Percentiles rank a stretch among this genome's conserved stretches.
Evolutionary conservation across 2,888 invertebrate species (phyloP).

Genomic region (Pollenia griseotomentosa): DNA sequence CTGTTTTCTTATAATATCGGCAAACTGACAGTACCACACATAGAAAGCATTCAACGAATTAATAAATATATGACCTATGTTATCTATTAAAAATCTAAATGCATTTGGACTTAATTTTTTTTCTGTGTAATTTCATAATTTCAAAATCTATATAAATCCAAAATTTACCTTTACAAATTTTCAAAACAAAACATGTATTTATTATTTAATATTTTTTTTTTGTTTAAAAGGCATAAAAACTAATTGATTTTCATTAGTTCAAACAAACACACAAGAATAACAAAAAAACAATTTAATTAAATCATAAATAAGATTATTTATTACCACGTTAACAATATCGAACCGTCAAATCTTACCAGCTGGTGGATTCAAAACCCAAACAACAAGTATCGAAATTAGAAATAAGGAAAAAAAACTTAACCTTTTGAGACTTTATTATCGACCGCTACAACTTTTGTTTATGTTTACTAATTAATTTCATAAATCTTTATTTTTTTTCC

Average conservation of each 20-base stretch:
- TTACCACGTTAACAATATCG: conserved; percentile 28
- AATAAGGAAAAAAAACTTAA: conserved; percentile 22
- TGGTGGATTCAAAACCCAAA: conserved; percentile 7
- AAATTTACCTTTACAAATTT: background rate
- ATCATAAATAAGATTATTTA: conserved; percentile 50
- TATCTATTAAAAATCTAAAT: no score
- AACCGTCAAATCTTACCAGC: conserved; percentile 41
- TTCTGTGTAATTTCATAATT: no score
- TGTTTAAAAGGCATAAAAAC: conserved; percentile 20
- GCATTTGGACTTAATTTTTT: no score
- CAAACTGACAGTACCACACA: background rate
- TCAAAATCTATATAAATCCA: background rate
- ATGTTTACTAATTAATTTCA: conserved; percentile 53
- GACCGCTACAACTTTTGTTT: background rate
- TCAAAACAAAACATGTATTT: background rate
- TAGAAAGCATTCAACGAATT: background rate
- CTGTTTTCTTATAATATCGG: background rate
- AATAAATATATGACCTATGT: background rate
- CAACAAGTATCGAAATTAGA: conserved; percentile 16
- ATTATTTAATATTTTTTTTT: conserved; percentile 5
- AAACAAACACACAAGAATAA: background rate
- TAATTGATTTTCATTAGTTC: conserved; percentile 32
- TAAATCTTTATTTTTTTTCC: conserved; percentile 15
- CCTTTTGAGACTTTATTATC: background rate
- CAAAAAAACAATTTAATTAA: conserved; percentile 48